phyloP scores from a whole-genome alignment of 2,888 invertebrate species.

The Trachelus tabidus region DNA sequence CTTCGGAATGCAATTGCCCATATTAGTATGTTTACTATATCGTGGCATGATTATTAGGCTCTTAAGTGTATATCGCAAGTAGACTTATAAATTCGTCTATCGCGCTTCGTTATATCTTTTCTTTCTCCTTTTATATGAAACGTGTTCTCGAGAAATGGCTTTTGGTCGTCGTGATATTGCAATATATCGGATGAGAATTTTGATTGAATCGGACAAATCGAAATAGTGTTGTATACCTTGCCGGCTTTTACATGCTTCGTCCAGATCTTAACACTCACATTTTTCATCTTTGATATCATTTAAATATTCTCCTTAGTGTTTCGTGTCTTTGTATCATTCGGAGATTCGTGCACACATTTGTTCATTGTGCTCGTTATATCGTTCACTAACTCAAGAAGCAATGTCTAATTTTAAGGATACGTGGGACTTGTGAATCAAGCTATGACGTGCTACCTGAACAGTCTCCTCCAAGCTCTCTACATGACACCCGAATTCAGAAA shows the following conservation, averaged over 20 bases:
- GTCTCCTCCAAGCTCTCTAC: slow-evolving; percentile 85
- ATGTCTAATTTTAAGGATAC: slow-evolving; percentile 65
- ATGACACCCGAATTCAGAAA: slow-evolving; percentile 95
- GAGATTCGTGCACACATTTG: not conserved
- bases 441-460: slow-evolving; percentile 93
- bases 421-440: slow-evolving; percentile 90
- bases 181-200: not conserved
- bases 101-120: not conserved
- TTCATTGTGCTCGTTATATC: no score
- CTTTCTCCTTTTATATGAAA: not conserved
- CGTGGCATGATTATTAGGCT: not conserved
- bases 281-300: not conserved
- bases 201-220: not conserved
- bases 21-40: not conserved
- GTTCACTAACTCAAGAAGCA: not conserved
- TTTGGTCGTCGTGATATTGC: not conserved
- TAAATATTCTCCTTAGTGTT: not conserved
- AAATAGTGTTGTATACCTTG: not conserved
- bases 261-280: not conserved
- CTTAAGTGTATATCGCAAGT: not conserved
- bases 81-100: not conserved
- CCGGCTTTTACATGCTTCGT: not conserved
- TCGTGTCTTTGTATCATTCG: not conserved
- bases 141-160: not conserved
- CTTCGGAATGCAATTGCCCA: not conserved